A percentile compares a stretch with the other conserved stretches of the same genome.
Conservation (phyloP, 1,140 invertebrate genomes). For the Eupeodes corollae region DNA sequence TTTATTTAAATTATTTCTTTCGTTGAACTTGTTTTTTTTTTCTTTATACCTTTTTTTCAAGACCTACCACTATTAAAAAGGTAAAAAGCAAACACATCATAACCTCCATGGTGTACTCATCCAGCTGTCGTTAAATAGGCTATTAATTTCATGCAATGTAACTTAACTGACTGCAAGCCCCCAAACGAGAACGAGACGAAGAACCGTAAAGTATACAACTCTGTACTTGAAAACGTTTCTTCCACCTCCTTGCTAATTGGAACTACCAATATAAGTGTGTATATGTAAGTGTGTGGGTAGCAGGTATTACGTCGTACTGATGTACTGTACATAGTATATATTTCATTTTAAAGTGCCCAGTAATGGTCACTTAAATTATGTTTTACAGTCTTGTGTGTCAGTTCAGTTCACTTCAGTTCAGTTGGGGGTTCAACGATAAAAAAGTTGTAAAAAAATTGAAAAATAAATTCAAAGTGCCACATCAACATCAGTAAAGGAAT, state of each 20-base stretch:
- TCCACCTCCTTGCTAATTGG: neutral
- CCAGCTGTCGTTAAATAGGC: neutral
- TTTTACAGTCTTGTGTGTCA: neutral
- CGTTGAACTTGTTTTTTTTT: too few relatives aligned
- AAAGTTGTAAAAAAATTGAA: too few relatives aligned
- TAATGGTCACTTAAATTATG: neutral
- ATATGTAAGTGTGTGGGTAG: neutral
- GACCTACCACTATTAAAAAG: too few relatives aligned
- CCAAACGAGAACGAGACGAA: too few relatives aligned
- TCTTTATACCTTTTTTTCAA: too few relatives aligned
- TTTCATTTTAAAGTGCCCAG: neutral
- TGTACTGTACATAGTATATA: neutral
- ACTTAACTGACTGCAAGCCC: neutral
- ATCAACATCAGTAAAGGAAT: too few relatives aligned
- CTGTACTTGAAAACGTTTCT: neutral
- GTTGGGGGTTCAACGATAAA: too few relatives aligned
- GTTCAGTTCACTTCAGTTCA: neutral
- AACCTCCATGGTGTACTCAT: neutral
- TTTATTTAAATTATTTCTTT: too few relatives aligned
- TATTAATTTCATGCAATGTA: neutral
- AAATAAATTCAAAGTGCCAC: too few relatives aligned
- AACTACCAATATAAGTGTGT: neutral
- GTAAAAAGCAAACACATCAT: too few relatives aligned
- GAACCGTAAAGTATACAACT: neutral
- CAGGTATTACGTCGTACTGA: too few relatives aligned